phyloP scores from a whole-genome alignment of 1,140 invertebrate species.

The Drosophila guanche region DNA sequence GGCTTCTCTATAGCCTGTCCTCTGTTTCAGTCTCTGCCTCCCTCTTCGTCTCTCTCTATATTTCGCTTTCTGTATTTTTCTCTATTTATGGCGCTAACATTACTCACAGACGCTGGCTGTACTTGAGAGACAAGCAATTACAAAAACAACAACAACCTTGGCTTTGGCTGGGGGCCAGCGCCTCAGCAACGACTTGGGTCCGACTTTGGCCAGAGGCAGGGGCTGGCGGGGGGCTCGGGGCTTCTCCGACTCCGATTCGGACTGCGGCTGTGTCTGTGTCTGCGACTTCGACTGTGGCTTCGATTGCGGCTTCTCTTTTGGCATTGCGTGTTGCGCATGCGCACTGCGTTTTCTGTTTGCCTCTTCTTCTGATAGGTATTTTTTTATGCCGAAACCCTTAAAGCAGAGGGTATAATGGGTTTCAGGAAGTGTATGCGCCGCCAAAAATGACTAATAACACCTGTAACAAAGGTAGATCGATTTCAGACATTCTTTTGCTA shows the following conservation, averaged over 20 bases:
- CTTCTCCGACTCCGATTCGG: neutral
- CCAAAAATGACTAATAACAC: no score
- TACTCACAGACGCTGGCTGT: slow-evolving; percentile 45
- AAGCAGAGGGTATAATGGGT: no score
- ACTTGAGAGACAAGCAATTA: slow-evolving; percentile 56
- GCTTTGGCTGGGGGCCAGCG: slow-evolving; percentile 28
- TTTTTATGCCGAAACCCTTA: no score
- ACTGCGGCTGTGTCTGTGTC: slow-evolving; percentile 7
- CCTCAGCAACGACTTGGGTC: no score
- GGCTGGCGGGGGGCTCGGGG: no score
- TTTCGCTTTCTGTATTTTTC: slow-evolving; percentile 13
- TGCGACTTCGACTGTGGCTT: slow-evolving; percentile 2
- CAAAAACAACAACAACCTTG: slow-evolving; percentile 56
- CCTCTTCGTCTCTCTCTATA: neutral
- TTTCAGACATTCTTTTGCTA: no score
- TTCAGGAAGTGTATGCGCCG: no score
- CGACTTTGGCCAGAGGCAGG: no score
- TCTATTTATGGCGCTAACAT: slow-evolving; percentile 63
- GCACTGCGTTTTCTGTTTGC: slow-evolving; percentile 26
- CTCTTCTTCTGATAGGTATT: no score
- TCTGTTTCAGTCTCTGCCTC: neutral
- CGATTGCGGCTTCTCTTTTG: slow-evolving; percentile 43
- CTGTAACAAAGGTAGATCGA: no score
- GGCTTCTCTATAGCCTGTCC: neutral
- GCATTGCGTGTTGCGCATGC: slow-evolving; percentile 55